phyloP scores from a whole-genome alignment of 1,140 invertebrate genomes.

The Oryzaephilus surinamensis region DNA sequence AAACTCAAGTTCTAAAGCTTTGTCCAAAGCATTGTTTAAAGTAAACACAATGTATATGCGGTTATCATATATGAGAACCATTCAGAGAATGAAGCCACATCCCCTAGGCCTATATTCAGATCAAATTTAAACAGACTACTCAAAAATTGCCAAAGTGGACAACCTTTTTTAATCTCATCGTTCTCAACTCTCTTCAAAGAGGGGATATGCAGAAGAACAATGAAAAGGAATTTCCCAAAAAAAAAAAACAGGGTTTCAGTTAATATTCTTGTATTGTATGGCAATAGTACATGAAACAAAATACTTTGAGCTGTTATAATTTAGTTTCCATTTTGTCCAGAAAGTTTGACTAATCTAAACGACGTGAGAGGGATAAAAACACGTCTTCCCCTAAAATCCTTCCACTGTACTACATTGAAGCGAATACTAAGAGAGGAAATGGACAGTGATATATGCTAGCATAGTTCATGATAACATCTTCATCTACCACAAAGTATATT shows the following conservation, averaged over 20 bases:
- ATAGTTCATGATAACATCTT: constrained; percentile 24
- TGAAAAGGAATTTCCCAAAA: no score
- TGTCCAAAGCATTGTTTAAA: constrained; percentile 15
- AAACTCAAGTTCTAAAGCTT: constrained; percentile 16
- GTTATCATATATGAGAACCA: constrained; percentile 15
- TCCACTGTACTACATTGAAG: background rate
- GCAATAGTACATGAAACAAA: constrained; percentile 9
- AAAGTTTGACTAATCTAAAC: constrained; percentile 23
- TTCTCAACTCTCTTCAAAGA: no score
- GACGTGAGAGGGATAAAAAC: constrained; percentile 17
- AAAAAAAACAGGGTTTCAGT: no score
- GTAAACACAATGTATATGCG: constrained; percentile 19
- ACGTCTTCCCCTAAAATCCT: no score
- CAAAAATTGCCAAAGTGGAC: no score
- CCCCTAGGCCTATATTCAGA: no score
- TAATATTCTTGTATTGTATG: no score
- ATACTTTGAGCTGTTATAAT: constrained; percentile 21
- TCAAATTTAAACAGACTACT: no score
- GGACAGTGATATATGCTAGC: constrained; percentile 21
- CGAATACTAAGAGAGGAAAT: background rate
- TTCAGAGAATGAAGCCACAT: no score
- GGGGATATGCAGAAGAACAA: no score
- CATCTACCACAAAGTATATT: no score
- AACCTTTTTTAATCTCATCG: no score
- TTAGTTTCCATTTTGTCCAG: constrained; percentile 15